Evolutionary conservation across 2,888 invertebrate genomes (phyloP).

Genomic region (Sericinus montela): DNA sequence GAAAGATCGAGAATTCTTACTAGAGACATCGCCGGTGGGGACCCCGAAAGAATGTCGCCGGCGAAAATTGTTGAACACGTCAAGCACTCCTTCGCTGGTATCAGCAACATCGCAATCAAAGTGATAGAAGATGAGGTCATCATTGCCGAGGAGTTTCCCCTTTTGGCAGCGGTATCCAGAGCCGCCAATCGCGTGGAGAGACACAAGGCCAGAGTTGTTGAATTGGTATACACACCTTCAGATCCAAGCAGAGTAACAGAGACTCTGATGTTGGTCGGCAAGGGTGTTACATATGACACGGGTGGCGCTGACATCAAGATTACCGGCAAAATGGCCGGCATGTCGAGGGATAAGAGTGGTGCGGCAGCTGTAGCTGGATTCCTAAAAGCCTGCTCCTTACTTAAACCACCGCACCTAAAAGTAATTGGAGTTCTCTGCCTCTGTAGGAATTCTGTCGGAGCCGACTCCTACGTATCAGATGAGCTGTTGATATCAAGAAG

Average conservation of each 20-base stretch:
- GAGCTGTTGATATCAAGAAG: too few relatives aligned
- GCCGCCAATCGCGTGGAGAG: conserved; percentile 83
- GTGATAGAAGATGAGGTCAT: conserved; percentile 80
- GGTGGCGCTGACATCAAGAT: conserved; percentile 93
- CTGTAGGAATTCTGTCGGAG: too few relatives aligned
- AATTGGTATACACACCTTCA: conserved; percentile 82
- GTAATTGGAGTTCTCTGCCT: too few relatives aligned
- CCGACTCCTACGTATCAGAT: too few relatives aligned
- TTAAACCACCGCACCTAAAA: too few relatives aligned
- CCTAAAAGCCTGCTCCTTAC: conserved; percentile 89
- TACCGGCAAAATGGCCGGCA: conserved; percentile 89
- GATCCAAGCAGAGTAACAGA: conserved; percentile 73
- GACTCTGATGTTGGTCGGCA: conserved; percentile 90
- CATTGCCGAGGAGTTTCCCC: conserved; percentile 87
- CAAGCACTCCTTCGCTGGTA: conserved; percentile 78
- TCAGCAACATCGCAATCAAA: conserved; percentile 80
- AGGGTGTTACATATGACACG: conserved; percentile 92
- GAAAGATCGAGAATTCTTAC: conserved; percentile 82
- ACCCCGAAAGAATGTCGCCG: conserved; percentile 94
- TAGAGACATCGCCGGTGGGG: conserved; percentile 83
- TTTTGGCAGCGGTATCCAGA: conserved; percentile 86
- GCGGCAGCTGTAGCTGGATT: conserved; percentile 96
- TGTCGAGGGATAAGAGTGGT: conserved; percentile 97
- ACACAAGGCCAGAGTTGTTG: conserved; percentile 80
- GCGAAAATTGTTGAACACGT: conserved; percentile 88